phyloP scores from a whole-genome alignment of 1,140 invertebrate species.

The Plodia interpunctella region DNA sequence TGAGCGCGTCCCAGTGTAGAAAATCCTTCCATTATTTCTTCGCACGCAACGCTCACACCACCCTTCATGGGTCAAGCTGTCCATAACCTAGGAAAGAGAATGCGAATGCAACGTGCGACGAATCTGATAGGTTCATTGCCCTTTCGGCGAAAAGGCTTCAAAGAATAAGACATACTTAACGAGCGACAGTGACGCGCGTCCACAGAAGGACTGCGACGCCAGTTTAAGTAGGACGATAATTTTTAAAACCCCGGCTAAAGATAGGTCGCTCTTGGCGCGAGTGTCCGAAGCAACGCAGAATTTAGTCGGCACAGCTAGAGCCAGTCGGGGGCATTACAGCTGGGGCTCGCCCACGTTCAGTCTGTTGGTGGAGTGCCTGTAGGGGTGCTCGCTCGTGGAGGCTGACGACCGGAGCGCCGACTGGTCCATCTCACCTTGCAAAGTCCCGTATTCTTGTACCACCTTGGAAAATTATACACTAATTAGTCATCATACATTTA shows the following conservation, averaged over 20 bases:
- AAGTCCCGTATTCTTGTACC: slow-evolving; percentile 30
- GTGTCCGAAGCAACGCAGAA: background rate
- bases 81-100: background rate
- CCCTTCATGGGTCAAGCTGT: slow-evolving; percentile 10
- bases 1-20: background rate
- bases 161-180: too few species aligned
- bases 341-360: slow-evolving; percentile 28
- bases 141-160: too few species aligned
- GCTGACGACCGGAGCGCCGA: slow-evolving; percentile 27
- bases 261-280: background rate
- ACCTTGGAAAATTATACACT: slow-evolving; percentile 18
- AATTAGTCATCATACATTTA: background rate
- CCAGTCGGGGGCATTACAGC: slow-evolving; percentile 12
- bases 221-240: background rate
- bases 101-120: too few species aligned
- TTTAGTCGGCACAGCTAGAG: background rate
- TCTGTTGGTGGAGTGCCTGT: slow-evolving; percentile 34
- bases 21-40: slow-evolving; percentile 7
- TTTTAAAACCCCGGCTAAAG: background rate
- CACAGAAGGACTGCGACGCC: background rate
- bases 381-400: slow-evolving; percentile 30
- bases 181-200: too few species aligned
- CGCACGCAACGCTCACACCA: background rate
- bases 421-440: slow-evolving; percentile 20
- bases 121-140: too few species aligned